Base-by-base conservation (phyloP, 2,797 vertebrate species). In the Huso huso region DNA sequence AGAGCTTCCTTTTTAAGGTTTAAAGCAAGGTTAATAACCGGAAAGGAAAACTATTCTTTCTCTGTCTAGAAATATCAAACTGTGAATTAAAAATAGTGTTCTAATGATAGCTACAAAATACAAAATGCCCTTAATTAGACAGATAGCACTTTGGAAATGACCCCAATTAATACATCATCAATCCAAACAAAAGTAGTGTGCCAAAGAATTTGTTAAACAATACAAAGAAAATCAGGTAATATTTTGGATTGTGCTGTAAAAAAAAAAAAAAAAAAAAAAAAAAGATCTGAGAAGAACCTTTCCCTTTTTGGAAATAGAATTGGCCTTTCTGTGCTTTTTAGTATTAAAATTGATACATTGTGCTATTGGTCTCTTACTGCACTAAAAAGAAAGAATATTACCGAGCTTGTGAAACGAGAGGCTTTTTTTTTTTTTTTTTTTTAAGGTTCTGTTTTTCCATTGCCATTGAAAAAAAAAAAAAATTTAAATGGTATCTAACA, bases 401-500 rank as follows among this genome's bases (percentile, higher is more conserved):
- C 77, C 77, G 66, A 87, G 81, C 79, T 86, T 79, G 79, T 84
- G 85, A 37, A 78, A 77, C 70, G 77, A 77, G 81, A 82, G 93
- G 93, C 91, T 91, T 95, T 95, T 95, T 93, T 37, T 37, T 37
- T 37, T 37, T 37, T 37, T 37, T 37, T 37, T 18, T 1, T 18
- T 18, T 1, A 88, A 93, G 92, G 92, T 94, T 96, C 76, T 97
- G 95, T 96, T 97, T 97, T 97, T 97, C 94, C 95, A 97, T 92
- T 94, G 89, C 91, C 37, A 37, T 37, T 37, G 37, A 37, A 93
- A 89, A 92, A 90, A 89, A 91, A 88, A 89, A 90, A 1, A 37
- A 37, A 92, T 93, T 93, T 92, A 95, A 94, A 90, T 87, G 83
- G 88, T 95, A 86, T 94, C 88, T 94, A 92, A 96, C 90, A 92